Evolutionary conservation across 30 jellyfish, hydroid and myxozoan species (phyloP).

Genomic region (Aurelia sp.): DNA sequence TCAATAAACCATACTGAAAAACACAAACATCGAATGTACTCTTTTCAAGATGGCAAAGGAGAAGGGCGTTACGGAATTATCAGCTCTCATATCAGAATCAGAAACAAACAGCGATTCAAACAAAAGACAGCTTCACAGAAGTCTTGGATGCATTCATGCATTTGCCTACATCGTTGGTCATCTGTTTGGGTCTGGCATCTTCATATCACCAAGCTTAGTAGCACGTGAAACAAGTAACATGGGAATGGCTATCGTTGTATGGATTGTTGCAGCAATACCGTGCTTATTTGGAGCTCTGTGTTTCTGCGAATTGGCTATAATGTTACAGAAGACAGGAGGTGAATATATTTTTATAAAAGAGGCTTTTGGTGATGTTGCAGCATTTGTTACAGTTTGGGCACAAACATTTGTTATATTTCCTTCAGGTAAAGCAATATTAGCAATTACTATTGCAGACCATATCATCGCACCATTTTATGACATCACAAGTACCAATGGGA

Average conservation of each 20-base stretch:
- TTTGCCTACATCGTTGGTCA: constrained; percentile 49
- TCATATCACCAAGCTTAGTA: constrained; percentile 73
- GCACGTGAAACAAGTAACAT: constrained; percentile 18
- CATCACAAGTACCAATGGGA: constrained; percentile 12
- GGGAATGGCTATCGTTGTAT: constrained; percentile 50
- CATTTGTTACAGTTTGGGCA: constrained; percentile 65
- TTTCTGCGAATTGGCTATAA: constrained; percentile 48
- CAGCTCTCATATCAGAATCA: too few species aligned
- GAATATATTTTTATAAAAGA: constrained; percentile 33
- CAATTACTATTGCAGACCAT: constrained; percentile 54
- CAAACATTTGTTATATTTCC: constrained; percentile 47
- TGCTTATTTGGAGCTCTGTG: constrained; percentile 60
- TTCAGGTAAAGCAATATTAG: constrained; percentile 41
- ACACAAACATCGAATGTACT: too few species aligned
- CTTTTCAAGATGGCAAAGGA: too few species aligned
- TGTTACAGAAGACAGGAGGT: constrained; percentile 55
- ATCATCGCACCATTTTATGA: constrained; percentile 44
- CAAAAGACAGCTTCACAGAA: too few species aligned
- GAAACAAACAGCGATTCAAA: too few species aligned
- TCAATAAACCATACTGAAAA: too few species aligned
- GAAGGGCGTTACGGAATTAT: too few species aligned
- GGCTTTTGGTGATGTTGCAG: constrained; percentile 54
- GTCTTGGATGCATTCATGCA: constrained; percentile 44
- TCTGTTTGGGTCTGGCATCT: constrained; percentile 74
- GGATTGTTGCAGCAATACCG: constrained; percentile 58